A percentile compares a stretch with the other conserved stretches of the same genome.
phyloP scores from a whole-genome alignment of 1,140 invertebrate species.

The Cydia strobilella region DNA sequence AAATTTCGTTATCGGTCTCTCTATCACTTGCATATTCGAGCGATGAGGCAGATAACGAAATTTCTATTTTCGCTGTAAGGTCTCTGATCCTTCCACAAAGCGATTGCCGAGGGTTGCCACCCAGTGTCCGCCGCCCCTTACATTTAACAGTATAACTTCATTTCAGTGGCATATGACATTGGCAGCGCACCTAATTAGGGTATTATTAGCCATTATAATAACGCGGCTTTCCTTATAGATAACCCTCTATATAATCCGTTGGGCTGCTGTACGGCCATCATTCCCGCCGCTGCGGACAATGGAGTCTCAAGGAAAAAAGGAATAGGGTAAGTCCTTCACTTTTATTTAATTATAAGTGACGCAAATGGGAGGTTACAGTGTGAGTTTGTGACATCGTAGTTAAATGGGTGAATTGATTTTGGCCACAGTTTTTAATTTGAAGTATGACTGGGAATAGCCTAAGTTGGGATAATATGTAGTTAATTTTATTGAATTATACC shows the following conservation, averaged over 20 bases:
- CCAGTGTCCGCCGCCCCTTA: background rate
- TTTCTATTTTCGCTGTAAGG: no score
- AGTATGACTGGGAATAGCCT: no score
- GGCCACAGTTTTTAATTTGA: background rate
- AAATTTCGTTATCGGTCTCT: no score
- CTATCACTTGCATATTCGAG: no score
- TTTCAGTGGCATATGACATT: constrained; percentile 19
- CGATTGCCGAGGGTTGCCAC: background rate
- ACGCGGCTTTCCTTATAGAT: constrained; percentile 73
- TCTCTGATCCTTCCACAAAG: background rate
- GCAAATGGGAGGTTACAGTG: background rate
- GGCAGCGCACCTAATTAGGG: background rate
- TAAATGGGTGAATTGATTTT: no score
- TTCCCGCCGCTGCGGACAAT: background rate
- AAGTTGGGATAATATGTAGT: no score
- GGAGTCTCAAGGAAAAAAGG: background rate
- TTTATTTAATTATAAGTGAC: background rate
- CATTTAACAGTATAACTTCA: constrained; percentile 1
- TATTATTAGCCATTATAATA: constrained; percentile 30
- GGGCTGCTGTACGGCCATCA: background rate
- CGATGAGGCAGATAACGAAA: no score
- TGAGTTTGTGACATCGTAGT: background rate
- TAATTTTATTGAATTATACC: no score
- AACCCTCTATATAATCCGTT: constrained; percentile 45
- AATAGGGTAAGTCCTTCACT: background rate